Evolutionary conservation across 1,140 invertebrate species (phyloP), one percentile per base, ranked within the genome.

Genomic region (Calephelis virginiensis): DNA sequence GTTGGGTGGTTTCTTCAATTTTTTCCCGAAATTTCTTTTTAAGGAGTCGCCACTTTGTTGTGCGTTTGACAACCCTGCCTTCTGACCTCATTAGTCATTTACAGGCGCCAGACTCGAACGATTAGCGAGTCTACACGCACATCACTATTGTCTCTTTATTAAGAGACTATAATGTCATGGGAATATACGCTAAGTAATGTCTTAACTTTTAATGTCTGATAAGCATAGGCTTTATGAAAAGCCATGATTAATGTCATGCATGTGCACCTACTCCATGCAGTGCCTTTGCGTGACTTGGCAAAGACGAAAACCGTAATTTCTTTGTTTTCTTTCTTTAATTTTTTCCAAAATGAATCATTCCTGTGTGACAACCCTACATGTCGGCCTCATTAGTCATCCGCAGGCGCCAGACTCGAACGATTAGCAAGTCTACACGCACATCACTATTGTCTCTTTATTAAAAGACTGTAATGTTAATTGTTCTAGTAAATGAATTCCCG

Each of bases 121-220:
- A 72, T 72, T 69, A 72, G 63, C 46, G n/a, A 48, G 47, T 45
- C 61, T 63, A 66, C 68, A 64, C 68, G 77, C 77, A 75, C 83
- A 81, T 83, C 83, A 81, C 85, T 87, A 85, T 85, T 86, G 79
- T 85, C 72, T 81, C 74, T 81, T 47, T 48, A 48, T 81, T 78
- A 61, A 70, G 61, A 72, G 66, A 64, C 69, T 56, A 47, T 63
- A 68, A 64, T 71, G 74, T 43, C 40, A 43, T 43, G 6, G 40
- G 40, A 43, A 43, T 43, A 8, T 43, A 43, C 40, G 8, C 40
- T 8, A 7, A 5, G 40, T 8, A 43, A 43, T 43, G 40, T 43
- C 40, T 8, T 43, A 40, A 40, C 7, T 5, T 5, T 40, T 5
- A 43, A 43, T 43, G 40, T 43, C 3, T 43, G 28, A 28, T 28